Evolutionary conservation across 2,113 vertebrate species (phyloP), one percentile per base, ranked within the genome.

Genomic region (Semnornis frantzii): DNA sequence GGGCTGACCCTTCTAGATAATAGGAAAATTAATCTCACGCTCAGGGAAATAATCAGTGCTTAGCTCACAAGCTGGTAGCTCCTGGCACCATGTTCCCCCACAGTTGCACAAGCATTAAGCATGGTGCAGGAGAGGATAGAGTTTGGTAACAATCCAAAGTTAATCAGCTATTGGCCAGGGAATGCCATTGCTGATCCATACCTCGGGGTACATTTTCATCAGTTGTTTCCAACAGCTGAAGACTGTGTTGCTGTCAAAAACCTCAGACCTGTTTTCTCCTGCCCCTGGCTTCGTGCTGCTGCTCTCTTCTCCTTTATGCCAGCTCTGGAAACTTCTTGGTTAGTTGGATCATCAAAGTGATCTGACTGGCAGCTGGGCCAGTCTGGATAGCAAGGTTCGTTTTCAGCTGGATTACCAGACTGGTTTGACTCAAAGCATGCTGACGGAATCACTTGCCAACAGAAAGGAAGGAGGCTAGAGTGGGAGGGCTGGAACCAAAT

Each of bases 331-430:
- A 4, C 33, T 21, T 19, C 4, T 63, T 16, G 3, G 50, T 57
- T 4, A 25, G 54, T 4, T 28, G 84, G 24, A 8, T 7, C 28
- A 6, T 10, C 44, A 2, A 1, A 54, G 55, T 7, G 10, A 4
- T 27, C 76, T 27, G 42, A 27, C 28, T 13, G 79, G 25, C 78
- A 39, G 69, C 60, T 8, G 1, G 2, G 48, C 59, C 63, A 5
- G 80, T 19, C 80, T 0, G 0, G 33, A 7, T 0, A 5, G 58
- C 9, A 2, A 2, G 64, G 2, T 5, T 16, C 44, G 25, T 8
- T 82, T 54, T 24, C 46, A 3, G 18, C 3, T 33, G 90, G 24
- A 2, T 3, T 12, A 12, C 24, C 5, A 0, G 34, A 44, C 72
- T 62, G 65, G 33, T 58, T 20, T 6, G 34, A 21, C 65, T 7